These are phyloP conservation scores for Andrena bicolor DNA, from an alignment of 2,888 invertebrate genomes.

Conservation along the genomic window DNA sequence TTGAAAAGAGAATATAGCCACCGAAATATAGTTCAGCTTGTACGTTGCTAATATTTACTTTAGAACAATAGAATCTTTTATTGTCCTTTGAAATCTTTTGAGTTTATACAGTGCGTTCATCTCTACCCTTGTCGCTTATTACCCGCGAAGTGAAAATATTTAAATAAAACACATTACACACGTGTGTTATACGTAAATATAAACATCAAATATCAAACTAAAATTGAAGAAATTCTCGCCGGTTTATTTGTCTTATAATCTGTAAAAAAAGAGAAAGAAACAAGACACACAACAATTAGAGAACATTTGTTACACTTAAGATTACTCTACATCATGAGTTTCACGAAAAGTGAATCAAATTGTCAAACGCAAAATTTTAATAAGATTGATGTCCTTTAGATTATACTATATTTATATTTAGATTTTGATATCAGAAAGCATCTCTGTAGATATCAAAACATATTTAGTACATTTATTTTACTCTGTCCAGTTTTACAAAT, in stretches of 20 bases:
- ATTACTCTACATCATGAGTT: constrained; percentile 7
- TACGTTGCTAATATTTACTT: constrained; percentile 23
- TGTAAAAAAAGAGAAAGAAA: background rate
- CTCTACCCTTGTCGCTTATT: constrained; percentile 5
- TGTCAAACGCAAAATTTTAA: constrained; percentile 55
- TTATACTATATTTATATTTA: constrained; percentile 2
- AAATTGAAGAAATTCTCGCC: background rate
- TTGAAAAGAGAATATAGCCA: background rate
- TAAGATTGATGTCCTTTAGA: constrained; percentile 46
- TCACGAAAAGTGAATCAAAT: background rate
- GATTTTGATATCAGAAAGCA: constrained; percentile 53
- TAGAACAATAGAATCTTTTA: constrained; percentile 12
- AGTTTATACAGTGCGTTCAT: background rate
- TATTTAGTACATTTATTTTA: background rate
- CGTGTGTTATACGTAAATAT: background rate
- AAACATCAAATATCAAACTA: background rate
- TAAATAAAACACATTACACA: background rate
- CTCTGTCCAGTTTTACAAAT: background rate
- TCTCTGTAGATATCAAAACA: constrained; percentile 35
- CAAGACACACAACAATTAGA: no score
- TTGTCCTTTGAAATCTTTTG: background rate
- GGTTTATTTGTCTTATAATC: background rate
- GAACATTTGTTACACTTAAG: no score
- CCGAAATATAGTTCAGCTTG: constrained; percentile 18
- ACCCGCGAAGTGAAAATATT: background rate